A percentile compares a stretch with the other conserved stretches of the same genome.
phyloP scores from a whole-genome alignment of 2,888 invertebrate genomes.

The Drosophila colorata region DNA sequence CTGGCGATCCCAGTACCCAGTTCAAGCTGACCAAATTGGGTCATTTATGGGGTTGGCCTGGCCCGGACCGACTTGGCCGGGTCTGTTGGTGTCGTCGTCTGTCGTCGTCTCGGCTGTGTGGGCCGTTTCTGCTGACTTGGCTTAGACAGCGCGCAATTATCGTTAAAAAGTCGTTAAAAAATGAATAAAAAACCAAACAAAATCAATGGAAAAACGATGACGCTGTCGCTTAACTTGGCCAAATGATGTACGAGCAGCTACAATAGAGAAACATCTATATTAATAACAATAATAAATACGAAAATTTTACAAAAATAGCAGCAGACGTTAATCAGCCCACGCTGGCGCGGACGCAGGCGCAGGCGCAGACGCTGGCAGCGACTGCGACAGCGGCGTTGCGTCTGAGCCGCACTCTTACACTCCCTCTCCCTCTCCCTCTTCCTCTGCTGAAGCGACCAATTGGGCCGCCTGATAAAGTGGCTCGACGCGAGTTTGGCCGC shows the following conservation, averaged over 20 bases:
- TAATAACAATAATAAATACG: slow-evolving; percentile 55
- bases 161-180: slow-evolving; percentile 76
- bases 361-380: slow-evolving; percentile 3
- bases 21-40: slow-evolving; percentile 76
- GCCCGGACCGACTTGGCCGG: slow-evolving; percentile 5
- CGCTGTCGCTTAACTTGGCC: slow-evolving; percentile 52
- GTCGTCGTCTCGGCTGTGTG: slow-evolving; percentile 44
- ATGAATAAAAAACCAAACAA: slow-evolving; percentile 15
- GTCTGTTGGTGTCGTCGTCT: neutral
- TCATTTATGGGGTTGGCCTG: slow-evolving; percentile 73
- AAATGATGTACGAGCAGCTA: slow-evolving; percentile 50
- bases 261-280: slow-evolving; percentile 54
- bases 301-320: slow-evolving; percentile 56
- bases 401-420: slow-evolving; percentile 6
- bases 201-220: slow-evolving; percentile 59
- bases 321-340: slow-evolving; percentile 65
- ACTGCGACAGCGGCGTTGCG: slow-evolving; percentile 7
- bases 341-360: slow-evolving; percentile 23
- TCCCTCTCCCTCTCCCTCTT: slow-evolving; percentile 1
- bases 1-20: slow-evolving; percentile 30
- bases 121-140: slow-evolving; percentile 56
- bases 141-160: slow-evolving; percentile 69
- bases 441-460: slow-evolving; percentile 34
- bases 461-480: slow-evolving; percentile 47
- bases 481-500: neutral